Conservation (phyloP, 2,888 invertebrate genomes). For the Elegia similella region DNA sequence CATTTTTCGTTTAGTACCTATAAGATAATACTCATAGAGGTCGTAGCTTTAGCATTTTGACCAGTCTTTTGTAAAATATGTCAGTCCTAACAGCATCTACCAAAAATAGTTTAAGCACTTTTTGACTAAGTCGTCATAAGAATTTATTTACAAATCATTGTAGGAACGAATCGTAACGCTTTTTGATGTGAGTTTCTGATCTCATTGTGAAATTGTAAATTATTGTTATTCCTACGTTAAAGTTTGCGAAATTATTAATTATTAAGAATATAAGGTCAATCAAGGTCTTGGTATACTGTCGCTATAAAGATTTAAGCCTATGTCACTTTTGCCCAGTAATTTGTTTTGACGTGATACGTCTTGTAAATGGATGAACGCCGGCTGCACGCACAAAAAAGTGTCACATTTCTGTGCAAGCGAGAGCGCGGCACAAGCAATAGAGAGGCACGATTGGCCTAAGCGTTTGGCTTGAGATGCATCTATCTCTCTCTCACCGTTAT, state of each 20-base stretch:
- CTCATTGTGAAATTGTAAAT: slow-evolving; percentile 44
- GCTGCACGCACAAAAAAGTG: too few species aligned
- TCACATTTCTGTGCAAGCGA: too few species aligned
- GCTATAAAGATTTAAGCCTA: too few species aligned
- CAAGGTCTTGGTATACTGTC: too few species aligned
- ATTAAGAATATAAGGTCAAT: too few species aligned
- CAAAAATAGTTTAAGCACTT: slow-evolving; percentile 2
- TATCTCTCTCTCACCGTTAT: too few species aligned
- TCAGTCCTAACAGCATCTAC: slow-evolving; percentile 1
- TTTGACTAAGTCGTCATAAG: not conserved
- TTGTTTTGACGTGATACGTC: too few species aligned
- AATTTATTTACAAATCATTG: slow-evolving; percentile 23
- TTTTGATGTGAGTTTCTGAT: slow-evolving; percentile 59
- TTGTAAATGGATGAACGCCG: too few species aligned
- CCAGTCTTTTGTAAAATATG: not conserved
- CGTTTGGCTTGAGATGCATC: too few species aligned
- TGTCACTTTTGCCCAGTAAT: too few species aligned
- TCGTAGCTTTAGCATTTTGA: not conserved
- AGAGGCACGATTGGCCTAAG: too few species aligned
- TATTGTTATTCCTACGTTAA: slow-evolving; percentile 1
- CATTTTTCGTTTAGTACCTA: not conserved
- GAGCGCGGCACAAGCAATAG: too few species aligned
- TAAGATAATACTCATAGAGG: not conserved
- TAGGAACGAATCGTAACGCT: slow-evolving; percentile 34
- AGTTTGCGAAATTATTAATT: not conserved